These are phyloP conservation scores for Bombus consobrinus DNA, from an alignment of 1,140 invertebrate genomes.

Conservation along the genomic window DNA sequence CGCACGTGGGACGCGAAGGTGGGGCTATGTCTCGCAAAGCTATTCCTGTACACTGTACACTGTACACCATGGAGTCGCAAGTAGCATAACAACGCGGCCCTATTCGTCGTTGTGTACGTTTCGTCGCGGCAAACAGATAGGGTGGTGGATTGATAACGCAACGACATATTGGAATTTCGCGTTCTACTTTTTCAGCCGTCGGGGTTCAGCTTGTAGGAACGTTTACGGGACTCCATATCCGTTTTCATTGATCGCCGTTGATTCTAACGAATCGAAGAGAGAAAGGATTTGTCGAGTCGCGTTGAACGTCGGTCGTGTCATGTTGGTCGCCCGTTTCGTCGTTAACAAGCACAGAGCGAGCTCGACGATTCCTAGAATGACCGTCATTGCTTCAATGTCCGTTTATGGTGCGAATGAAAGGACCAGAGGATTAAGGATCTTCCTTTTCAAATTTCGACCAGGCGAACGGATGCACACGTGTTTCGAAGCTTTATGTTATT, in stretches of 20 bases:
- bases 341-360: not conserved
- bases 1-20: slow-evolving; percentile 36
- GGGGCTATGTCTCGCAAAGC: slow-evolving; percentile 42
- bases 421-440: not conserved
- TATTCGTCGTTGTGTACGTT: slow-evolving; percentile 40
- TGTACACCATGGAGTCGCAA: slow-evolving; percentile 49
- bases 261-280: not conserved
- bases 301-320: not conserved
- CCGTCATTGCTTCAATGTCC: not conserved
- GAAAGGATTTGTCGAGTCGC: slow-evolving; percentile 10
- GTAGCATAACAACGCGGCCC: slow-evolving; percentile 68
- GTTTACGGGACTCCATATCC: not conserved
- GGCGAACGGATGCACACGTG: not conserved
- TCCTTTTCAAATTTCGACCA: not conserved
- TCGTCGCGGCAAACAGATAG: slow-evolving; percentile 2
- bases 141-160: slow-evolving; percentile 16
- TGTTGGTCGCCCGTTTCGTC: slow-evolving; percentile 2
- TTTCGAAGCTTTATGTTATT: not conserved
- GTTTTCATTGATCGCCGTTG: not conserved
- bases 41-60: slow-evolving; percentile 64
- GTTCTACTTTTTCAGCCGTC: not conserved
- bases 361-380: slow-evolving; percentile 8
- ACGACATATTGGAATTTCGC: not conserved
- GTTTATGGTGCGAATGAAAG: slow-evolving; percentile 25
- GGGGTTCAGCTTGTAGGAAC: not conserved